phyloP scores from a whole-genome alignment of 2,113 vertebrate species.

The Nothobranchius kuhntae region DNA sequence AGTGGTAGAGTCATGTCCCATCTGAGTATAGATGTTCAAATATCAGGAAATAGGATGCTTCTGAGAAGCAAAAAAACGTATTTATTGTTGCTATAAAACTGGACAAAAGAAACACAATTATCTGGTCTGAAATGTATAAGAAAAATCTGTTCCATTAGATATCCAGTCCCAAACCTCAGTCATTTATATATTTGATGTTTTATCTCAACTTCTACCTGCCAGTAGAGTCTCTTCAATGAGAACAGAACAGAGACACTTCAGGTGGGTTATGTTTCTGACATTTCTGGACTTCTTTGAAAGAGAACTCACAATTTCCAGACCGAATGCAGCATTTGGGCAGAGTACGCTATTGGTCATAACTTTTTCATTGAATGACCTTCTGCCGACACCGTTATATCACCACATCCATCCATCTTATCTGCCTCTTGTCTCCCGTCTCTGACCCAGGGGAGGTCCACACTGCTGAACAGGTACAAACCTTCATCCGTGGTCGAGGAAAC shows the following conservation, averaged over 20 bases:
- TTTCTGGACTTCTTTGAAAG: slow-evolving; percentile 8
- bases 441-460: slow-evolving; percentile 15
- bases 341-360: slow-evolving; percentile 3
- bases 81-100: no score
- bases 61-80: no score
- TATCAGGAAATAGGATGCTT: no score
- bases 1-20: no score
- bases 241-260: background rate
- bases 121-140: no score
- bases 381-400: slow-evolving; percentile 30
- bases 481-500: slow-evolving; percentile 45
- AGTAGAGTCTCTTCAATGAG: background rate
- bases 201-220: no score
- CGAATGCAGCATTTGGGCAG: slow-evolving; percentile 4
- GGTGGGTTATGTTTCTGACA: background rate
- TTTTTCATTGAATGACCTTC: slow-evolving; percentile 47
- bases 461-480: slow-evolving; percentile 30
- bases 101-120: no score
- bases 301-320: background rate
- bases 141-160: no score
- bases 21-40: no score
- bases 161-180: no score
- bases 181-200: no score
- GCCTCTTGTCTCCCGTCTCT: slow-evolving; percentile 10
- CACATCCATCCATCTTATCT: slow-evolving; percentile 36